These are phyloP conservation scores for Caranx ignobilis DNA, from an alignment of 2,113 vertebrate species.

Conservation along the genomic window DNA sequence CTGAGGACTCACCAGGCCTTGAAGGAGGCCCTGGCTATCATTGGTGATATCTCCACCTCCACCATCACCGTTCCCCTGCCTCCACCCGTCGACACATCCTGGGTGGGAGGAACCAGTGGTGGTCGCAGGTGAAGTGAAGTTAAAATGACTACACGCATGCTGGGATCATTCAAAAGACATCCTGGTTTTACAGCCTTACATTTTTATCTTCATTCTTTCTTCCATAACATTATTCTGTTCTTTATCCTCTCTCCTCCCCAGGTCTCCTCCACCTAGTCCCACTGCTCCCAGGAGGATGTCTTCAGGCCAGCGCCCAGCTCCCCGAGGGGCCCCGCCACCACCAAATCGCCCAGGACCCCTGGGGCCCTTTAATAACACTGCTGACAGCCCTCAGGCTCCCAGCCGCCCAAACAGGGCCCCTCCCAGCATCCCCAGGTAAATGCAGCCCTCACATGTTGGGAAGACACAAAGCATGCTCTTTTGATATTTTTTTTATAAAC, in stretches of 20 bases:
- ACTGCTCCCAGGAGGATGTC: conserved; percentile 90
- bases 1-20: conserved; percentile 92
- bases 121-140: conserved; percentile 65
- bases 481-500: background rate
- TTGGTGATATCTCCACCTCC: conserved; percentile 92
- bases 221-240: background rate
- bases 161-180: background rate
- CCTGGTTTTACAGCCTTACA: too few species aligned
- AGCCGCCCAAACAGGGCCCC: conserved; percentile 92
- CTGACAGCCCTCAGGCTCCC: conserved; percentile 91
- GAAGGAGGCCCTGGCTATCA: conserved; percentile 92
- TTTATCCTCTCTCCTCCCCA: conserved; percentile 56
- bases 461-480: background rate
- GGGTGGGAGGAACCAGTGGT: conserved; percentile 77
- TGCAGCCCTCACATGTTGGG: background rate
- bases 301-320: conserved; percentile 85
- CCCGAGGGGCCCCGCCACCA: conserved; percentile 88
- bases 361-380: conserved; percentile 88
- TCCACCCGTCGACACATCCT: conserved; percentile 93
- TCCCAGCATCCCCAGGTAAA: conserved; percentile 95
- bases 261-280: conserved; percentile 90
- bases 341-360: conserved; percentile 90
- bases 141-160: background rate
- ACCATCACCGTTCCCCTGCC: conserved; percentile 91
- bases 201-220: too few species aligned